Evolutionary conservation across 1,140 invertebrate genomes (phyloP).

Genomic region (Diorhabda sublineata): DNA sequence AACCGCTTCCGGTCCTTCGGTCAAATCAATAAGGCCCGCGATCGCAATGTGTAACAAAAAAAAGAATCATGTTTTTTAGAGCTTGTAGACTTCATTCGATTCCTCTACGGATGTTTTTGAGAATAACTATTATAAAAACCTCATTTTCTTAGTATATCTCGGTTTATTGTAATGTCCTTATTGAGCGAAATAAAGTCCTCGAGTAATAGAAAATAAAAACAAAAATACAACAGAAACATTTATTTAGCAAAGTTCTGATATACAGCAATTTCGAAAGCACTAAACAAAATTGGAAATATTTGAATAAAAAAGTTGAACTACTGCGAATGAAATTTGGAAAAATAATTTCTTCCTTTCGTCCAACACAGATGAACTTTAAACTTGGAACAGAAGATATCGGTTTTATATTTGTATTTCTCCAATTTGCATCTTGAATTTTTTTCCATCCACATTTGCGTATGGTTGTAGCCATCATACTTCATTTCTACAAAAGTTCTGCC

Average conservation of each 20-base stretch:
- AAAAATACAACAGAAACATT: neutral
- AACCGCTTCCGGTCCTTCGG: no score
- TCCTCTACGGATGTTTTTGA: no score
- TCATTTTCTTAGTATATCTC: neutral
- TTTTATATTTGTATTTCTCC: conserved; percentile 10
- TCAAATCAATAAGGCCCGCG: no score
- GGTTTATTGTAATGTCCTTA: neutral
- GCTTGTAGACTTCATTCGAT: no score
- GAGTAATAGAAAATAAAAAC: neutral
- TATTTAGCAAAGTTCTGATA: neutral
- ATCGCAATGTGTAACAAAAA: no score
- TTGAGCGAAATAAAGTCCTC: neutral
- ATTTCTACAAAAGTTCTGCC: no score
- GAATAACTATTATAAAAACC: neutral
- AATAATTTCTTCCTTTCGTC: conserved; percentile 11
- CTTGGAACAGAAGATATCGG: neutral
- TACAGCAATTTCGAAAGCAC: no score
- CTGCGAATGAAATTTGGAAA: conserved; percentile 6
- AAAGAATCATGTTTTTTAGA: no score
- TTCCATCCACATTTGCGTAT: no score
- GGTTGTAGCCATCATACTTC: no score
- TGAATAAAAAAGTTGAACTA: neutral
- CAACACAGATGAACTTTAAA: conserved; percentile 5
- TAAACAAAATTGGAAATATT: no score
- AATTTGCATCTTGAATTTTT: neutral